Percentiles rank a stretch among this genome's conserved stretches.
Evolutionary conservation across 2,113 vertebrate genomes (phyloP).

Genomic region (Epinephelus moara): DNA sequence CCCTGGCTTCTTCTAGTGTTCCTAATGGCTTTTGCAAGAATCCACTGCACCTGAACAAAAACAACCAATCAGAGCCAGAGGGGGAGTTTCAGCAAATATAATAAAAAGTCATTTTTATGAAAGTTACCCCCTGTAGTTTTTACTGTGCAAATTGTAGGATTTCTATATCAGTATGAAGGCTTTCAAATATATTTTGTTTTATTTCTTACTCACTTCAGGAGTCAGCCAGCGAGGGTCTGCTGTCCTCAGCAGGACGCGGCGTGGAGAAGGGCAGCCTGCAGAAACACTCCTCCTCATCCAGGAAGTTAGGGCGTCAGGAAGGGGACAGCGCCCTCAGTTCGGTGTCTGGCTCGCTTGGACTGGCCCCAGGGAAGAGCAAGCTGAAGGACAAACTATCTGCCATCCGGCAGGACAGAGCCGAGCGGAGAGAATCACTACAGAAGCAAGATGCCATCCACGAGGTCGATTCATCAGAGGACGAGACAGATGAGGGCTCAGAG

Average conservation of each 20-base stretch:
- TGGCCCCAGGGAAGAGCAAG: slow-evolving; percentile 81
- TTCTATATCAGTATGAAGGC: not conserved
- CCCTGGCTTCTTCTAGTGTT: too few relatives aligned
- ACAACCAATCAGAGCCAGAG: too few relatives aligned
- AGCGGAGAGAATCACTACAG: slow-evolving; percentile 94
- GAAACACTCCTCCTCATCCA: slow-evolving; percentile 81
- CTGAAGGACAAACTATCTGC: slow-evolving; percentile 88
- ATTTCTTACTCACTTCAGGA: slow-evolving; percentile 79
- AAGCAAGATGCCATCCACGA: slow-evolving; percentile 97
- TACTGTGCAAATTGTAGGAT: not conserved
- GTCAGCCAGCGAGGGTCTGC: slow-evolving; percentile 82
- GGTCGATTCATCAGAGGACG: slow-evolving; percentile 96
- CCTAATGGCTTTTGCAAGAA: too few relatives aligned
- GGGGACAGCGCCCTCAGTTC: slow-evolving; percentile 53
- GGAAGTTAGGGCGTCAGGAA: slow-evolving; percentile 89
- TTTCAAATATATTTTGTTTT: not conserved
- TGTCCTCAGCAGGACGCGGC: slow-evolving; percentile 80
- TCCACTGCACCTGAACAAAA: too few relatives aligned
- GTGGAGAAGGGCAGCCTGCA: slow-evolving; percentile 90
- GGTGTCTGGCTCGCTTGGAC: slow-evolving; percentile 71
- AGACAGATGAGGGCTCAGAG: slow-evolving; percentile 93
- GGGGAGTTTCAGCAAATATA: too few relatives aligned
- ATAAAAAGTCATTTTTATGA: too few relatives aligned
- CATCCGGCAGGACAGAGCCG: slow-evolving; percentile 94
- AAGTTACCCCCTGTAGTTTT: not conserved